Percentiles rank a stretch among this genome's conserved stretches.
These are phyloP conservation scores for Meles meles DNA, from an alignment of 2,113 vertebrate species.

Conservation along the genomic window DNA sequence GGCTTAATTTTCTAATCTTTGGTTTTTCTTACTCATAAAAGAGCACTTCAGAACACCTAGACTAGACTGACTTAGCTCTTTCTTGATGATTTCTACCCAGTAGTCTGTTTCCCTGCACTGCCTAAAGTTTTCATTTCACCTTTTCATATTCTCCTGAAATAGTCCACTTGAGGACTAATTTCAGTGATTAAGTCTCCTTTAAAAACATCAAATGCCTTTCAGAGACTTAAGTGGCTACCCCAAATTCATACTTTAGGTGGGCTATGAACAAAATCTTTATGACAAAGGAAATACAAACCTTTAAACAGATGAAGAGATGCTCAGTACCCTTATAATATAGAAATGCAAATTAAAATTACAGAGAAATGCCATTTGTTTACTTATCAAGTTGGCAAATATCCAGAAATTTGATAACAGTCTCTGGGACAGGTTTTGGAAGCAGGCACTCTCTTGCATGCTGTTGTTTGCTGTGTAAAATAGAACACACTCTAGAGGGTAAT, in stretches of 20 bases:
- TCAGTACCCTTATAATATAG: neutral
- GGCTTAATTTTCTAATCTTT: neutral
- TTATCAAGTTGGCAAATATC: neutral
- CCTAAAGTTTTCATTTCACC: neutral
- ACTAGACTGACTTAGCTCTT: neutral
- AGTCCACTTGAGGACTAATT: neutral
- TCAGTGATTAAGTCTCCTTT: neutral
- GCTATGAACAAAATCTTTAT: neutral
- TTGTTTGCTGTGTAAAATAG: neutral
- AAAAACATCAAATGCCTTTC: neutral
- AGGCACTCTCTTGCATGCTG: neutral
- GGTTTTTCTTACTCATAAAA: neutral
- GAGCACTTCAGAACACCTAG: neutral
- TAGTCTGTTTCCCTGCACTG: neutral
- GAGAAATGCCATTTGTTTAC: neutral
- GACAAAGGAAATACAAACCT: conserved; percentile 4
- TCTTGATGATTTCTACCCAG: neutral
- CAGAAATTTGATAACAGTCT: neutral
- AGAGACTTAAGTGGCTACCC: conserved; percentile 1
- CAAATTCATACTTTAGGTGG: neutral
- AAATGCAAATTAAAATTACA: neutral
- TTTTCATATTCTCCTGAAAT: conserved; percentile 28
- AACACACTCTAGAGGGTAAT: neutral
- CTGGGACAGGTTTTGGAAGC: neutral
- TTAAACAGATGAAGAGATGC: neutral